Evolutionary conservation across 2,888 invertebrate species (phyloP).

Genomic region (Theodoxus fluviatilis): DNA sequence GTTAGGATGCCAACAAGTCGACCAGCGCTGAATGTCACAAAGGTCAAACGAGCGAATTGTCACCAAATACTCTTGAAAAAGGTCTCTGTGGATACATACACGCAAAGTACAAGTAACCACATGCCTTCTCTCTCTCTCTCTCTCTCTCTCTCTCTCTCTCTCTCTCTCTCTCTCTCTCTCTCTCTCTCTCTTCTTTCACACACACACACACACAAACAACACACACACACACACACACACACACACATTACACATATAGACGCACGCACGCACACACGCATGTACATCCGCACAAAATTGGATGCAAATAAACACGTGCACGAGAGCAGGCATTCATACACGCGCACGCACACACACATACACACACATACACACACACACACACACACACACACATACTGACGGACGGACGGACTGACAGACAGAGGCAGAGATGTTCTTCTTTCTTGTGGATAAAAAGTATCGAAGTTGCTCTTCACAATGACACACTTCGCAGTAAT

Average conservation of each 20-base stretch:
- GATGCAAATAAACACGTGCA: not conserved
- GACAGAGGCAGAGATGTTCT: not conserved
- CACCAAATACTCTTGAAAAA: too few species aligned
- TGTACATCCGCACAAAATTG: not conserved
- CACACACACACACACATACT: not conserved
- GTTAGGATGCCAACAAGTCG: too few species aligned
- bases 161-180: slow-evolving; percentile 10
- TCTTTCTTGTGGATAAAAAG: not conserved
- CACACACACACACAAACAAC: not conserved
- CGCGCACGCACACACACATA: slow-evolving; percentile 7
- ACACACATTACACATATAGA: slow-evolving; percentile 12
- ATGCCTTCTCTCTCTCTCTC: not conserved
- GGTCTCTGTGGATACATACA: too few species aligned
- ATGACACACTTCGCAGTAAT: not conserved
- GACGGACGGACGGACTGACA: not conserved
- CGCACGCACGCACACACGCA: slow-evolving; percentile 8
- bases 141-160: not conserved
- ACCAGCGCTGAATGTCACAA: too few species aligned
- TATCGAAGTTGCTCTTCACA: not conserved
- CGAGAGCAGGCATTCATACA: not conserved
- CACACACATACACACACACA: slow-evolving; percentile 15
- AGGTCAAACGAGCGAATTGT: too few species aligned
- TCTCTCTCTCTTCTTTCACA: not conserved
- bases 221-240: slow-evolving; percentile 12
- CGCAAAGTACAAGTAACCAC: not conserved